Percentiles rank a stretch among this genome's conserved stretches.
phyloP scores from a whole-genome alignment of 92 coral and sea anemone species.

The Pocillopora grandis region DNA sequence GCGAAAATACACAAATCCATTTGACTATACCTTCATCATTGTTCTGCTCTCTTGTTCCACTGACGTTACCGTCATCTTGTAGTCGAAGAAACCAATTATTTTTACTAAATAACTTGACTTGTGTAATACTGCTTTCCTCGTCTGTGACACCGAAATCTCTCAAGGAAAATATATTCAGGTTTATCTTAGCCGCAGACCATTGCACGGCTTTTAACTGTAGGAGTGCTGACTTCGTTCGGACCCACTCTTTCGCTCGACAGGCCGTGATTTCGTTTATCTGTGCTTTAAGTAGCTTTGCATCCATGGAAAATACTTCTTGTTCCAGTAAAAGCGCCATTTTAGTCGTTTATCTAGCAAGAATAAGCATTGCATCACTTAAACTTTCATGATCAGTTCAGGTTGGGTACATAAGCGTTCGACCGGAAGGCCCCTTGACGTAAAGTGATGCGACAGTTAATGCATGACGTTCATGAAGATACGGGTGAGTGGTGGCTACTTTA shows the following conservation, averaged over 20 bases:
- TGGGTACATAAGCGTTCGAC: conserved; percentile 6
- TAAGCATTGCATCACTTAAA: conserved; percentile 8
- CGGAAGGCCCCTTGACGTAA: conserved; percentile 29
- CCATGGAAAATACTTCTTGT: not conserved
- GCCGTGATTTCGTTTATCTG: conserved; percentile 9
- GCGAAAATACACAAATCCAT: not conserved
- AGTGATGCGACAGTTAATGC: conserved; percentile 12
- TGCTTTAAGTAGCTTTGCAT: not conserved
- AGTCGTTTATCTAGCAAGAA: conserved; percentile 15
- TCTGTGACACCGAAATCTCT: not conserved
- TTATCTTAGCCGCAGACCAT: conserved; percentile 39
- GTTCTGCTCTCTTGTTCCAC: conserved; percentile 34
- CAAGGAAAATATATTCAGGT: conserved; percentile 30
- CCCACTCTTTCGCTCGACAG: conserved; percentile 18
- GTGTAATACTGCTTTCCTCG: conserved; percentile 1
- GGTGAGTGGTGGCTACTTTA: conserved; percentile 20
- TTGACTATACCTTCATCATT: conserved; percentile 18
- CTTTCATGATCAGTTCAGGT: not conserved
- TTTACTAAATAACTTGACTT: conserved; percentile 33
- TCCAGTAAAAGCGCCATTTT: not conserved
- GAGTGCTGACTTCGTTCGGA: conserved; percentile 27
- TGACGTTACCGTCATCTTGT: conserved; percentile 33
- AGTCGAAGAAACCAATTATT: conserved; percentile 46
- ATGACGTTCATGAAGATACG: conserved; percentile 21
- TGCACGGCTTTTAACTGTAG: conserved; percentile 28